Evolutionary conservation across 2,113 vertebrate genomes (phyloP).

Genomic region (Etia nguti): DNA sequence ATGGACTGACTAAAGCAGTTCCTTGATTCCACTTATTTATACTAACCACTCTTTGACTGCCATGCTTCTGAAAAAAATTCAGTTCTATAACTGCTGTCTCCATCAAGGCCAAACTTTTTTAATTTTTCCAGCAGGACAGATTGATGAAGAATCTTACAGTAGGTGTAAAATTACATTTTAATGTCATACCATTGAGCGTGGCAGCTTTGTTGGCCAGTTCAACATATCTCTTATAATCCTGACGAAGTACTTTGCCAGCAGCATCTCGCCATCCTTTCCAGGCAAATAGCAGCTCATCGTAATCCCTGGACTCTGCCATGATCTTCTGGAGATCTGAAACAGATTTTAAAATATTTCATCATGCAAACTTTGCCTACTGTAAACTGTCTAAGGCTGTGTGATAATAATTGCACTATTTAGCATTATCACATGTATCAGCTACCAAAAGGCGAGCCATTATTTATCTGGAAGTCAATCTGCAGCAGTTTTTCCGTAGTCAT

Average conservation of each 20-base stretch:
- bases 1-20: background rate
- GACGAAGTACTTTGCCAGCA: slow-evolving; percentile 82
- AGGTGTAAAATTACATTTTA: background rate
- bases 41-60: background rate
- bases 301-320: slow-evolving; percentile 85
- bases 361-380: background rate
- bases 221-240: slow-evolving; percentile 81
- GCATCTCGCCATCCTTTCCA: slow-evolving; percentile 91
- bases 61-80: background rate
- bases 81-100: background rate
- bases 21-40: background rate
- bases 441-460: background rate
- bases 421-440: background rate
- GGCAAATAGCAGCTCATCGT: slow-evolving; percentile 82
- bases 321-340: slow-evolving; percentile 82
- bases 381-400: background rate
- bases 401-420: background rate
- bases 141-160: background rate
- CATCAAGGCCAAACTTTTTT: background rate
- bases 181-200: slow-evolving; percentile 80
- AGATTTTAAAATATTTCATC: background rate
- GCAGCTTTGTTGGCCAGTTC: slow-evolving; percentile 90
- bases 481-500: background rate
- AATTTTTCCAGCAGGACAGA: background rate
- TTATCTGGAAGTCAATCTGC: background rate